These are phyloP conservation scores for Leucosticte australis DNA, from an alignment of 2,113 vertebrate genomes.

Conservation along the genomic window DNA sequence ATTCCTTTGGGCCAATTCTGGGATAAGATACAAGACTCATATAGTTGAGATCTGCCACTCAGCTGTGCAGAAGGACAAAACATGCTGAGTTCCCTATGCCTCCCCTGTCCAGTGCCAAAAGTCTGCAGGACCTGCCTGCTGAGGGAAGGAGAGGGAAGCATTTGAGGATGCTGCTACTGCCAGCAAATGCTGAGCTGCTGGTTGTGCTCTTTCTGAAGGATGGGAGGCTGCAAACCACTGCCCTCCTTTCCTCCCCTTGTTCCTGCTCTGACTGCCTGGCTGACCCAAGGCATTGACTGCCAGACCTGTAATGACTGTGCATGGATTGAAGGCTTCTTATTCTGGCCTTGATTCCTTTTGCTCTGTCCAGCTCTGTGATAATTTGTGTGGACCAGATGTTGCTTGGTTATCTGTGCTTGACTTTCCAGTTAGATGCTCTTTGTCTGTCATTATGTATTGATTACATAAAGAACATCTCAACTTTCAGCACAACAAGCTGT, in stretches of 20 bases:
- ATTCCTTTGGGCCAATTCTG: not conserved
- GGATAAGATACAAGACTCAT: not conserved
- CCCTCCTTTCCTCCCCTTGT: not conserved
- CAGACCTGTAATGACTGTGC: not conserved
- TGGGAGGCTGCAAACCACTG: not conserved
- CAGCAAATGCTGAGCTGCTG: not conserved
- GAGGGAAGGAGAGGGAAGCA: not conserved
- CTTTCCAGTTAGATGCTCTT: conserved; percentile 9
- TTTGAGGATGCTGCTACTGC: not conserved
- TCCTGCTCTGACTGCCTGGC: not conserved
- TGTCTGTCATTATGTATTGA: conserved; percentile 23
- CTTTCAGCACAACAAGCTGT: not conserved
- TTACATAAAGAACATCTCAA: conserved; percentile 7
- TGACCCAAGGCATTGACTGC: not conserved
- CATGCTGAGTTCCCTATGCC: not conserved
- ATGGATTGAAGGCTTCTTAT: not conserved
- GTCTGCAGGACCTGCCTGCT: not conserved
- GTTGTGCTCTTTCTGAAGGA: not conserved
- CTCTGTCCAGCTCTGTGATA: not conserved
- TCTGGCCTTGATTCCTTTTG: not conserved
- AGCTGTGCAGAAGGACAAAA: not conserved
- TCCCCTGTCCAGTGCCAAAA: not conserved
- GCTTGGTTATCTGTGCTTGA: not conserved
- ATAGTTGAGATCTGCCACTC: not conserved
- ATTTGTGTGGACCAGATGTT: not conserved